A percentile compares a stretch with the other conserved stretches of the same genome.
These are phyloP conservation scores for Trogon surrucura DNA, from an alignment of 2,113 vertebrate species.

Conservation along the genomic window DNA sequence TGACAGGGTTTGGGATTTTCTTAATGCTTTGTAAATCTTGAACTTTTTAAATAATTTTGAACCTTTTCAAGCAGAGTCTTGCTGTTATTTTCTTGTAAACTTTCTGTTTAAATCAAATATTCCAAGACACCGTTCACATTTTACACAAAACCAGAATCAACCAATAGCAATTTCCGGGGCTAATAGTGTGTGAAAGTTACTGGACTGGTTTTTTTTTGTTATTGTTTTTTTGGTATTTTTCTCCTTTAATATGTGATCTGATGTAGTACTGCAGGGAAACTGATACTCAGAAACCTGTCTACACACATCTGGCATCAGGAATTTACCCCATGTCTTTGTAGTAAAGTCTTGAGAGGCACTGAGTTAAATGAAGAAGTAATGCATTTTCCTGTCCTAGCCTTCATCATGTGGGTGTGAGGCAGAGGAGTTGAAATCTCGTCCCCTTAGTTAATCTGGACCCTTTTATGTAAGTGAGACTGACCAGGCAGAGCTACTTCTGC, in stretches of 20 bases:
- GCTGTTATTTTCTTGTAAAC: background rate
- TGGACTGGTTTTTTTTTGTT: background rate
- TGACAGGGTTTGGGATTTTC: background rate
- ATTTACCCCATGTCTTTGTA: background rate
- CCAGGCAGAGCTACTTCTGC: background rate
- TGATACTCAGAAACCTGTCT: background rate
- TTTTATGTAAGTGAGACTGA: background rate
- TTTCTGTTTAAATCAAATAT: background rate
- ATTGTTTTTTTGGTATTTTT: background rate
- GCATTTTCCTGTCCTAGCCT: background rate
- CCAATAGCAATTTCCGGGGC: background rate
- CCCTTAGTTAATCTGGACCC: background rate
- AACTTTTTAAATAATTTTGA: background rate
- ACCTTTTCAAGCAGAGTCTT: background rate
- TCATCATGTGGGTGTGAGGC: background rate
- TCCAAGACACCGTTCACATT: background rate
- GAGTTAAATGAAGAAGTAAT: background rate
- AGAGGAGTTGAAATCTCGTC: background rate
- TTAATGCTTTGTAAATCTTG: background rate
- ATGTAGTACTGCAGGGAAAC: background rate
- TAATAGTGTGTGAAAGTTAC: background rate
- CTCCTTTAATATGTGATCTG: background rate
- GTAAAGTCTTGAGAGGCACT: background rate
- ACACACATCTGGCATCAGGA: background rate
- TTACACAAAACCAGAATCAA: background rate